Conservation (phyloP, 92 coral and sea anemone species). For the Parazoanthus atlanticus region DNA sequence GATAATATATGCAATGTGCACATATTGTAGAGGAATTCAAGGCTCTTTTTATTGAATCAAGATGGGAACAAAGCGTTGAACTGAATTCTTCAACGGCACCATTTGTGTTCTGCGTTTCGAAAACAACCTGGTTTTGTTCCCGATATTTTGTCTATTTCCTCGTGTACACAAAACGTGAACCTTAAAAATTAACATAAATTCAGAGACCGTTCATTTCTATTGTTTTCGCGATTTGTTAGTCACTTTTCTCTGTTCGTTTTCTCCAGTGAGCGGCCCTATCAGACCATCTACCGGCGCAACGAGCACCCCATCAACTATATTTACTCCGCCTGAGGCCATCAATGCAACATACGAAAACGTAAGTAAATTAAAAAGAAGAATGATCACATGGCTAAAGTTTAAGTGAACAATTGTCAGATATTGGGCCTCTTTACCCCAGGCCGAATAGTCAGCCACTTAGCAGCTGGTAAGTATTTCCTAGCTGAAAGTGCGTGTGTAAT, state of each 20-base stretch:
- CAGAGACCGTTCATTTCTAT: no score
- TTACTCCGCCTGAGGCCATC: neutral
- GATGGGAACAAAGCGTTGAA: no score
- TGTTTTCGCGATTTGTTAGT: neutral
- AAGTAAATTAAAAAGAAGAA: neutral
- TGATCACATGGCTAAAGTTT: neutral
- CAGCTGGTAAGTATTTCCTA: no score
- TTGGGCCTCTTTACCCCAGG: neutral
- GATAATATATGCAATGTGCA: neutral
- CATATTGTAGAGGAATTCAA: no score
- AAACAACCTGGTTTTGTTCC: neutral
- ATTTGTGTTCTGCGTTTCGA: no score
- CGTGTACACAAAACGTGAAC: neutral
- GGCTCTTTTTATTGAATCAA: neutral
- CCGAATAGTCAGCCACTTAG: no score
- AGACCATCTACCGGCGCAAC: neutral
- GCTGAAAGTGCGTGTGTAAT: no score
- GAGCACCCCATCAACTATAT: neutral
- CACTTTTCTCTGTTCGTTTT: neutral
- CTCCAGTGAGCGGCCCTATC: neutral
- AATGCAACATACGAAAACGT: neutral
- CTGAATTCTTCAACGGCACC: no score
- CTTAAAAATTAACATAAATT: neutral
- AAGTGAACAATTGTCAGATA: neutral
- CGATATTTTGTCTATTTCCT: neutral